phyloP scores from a whole-genome alignment of 2,888 invertebrate species.

The Harpalus rufipes region DNA sequence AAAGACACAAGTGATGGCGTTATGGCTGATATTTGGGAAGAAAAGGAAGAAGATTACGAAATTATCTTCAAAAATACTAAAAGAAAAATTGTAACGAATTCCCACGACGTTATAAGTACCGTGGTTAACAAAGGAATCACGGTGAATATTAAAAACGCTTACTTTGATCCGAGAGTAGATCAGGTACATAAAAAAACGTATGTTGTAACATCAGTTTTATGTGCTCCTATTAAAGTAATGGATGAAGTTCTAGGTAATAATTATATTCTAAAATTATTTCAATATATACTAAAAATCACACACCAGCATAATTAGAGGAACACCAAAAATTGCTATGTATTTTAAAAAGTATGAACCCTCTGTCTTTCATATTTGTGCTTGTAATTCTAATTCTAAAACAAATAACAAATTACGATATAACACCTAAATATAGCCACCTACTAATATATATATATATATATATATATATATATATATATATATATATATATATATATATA shows the following conservation, averaged over 20 bases:
- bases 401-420: too few relatives aligned
- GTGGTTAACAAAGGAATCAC: slow-evolving; percentile 78
- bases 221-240: slow-evolving; percentile 79
- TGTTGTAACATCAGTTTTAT: slow-evolving; percentile 80
- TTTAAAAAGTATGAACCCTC: too few relatives aligned
- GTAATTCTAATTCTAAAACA: too few relatives aligned
- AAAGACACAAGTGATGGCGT: slow-evolving; percentile 77
- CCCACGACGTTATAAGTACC: slow-evolving; percentile 78
- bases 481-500: too few relatives aligned
- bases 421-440: too few relatives aligned
- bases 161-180: slow-evolving; percentile 76
- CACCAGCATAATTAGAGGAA: too few relatives aligned
- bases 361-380: too few relatives aligned
- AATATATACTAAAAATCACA: too few relatives aligned
- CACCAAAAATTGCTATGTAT: too few relatives aligned
- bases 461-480: too few relatives aligned
- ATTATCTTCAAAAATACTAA: slow-evolving; percentile 78
- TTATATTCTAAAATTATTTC: background rate
- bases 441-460: too few relatives aligned
- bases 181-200: slow-evolving; percentile 78
- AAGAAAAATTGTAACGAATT: slow-evolving; percentile 76
- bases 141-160: slow-evolving; percentile 80
- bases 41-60: slow-evolving; percentile 75
- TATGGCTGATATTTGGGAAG: slow-evolving; percentile 80
- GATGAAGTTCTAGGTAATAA: slow-evolving; percentile 77